phyloP scores from a whole-genome alignment of 2,888 invertebrate species.

The Rugalucina vietnamica region DNA sequence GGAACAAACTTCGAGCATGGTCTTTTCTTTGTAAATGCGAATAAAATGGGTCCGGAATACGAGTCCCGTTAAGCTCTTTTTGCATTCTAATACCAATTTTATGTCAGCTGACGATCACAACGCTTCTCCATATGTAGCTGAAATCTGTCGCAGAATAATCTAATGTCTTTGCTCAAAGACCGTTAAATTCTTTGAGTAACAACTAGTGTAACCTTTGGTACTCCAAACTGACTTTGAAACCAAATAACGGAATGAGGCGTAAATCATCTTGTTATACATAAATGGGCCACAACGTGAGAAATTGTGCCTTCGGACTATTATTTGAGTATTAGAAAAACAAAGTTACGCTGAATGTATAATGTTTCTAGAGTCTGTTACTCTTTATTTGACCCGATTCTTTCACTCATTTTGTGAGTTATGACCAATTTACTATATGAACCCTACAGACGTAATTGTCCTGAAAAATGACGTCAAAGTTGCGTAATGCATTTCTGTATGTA shows the following conservation, averaged over 20 bases:
- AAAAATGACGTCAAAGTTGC: no score
- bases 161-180: constrained; percentile 56
- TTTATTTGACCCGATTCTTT: no score
- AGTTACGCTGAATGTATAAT: no score
- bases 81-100: constrained; percentile 64
- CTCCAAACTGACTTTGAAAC: neutral
- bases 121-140: constrained; percentile 51
- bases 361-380: no score
- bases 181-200: constrained; percentile 16
- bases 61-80: constrained; percentile 52
- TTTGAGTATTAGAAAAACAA: no score
- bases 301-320: no score
- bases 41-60: constrained; percentile 48
- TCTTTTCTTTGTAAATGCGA: constrained; percentile 54
- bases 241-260: neutral
- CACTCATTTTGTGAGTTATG: no score
- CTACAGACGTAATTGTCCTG: no score
- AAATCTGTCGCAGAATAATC: constrained; percentile 63
- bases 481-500: no score
- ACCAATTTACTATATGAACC: no score
- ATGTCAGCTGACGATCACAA: constrained; percentile 57
- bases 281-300: no score
- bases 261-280: neutral
- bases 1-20: constrained; percentile 44
- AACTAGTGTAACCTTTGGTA: neutral